Conservation (phyloP, 2,888 invertebrate genomes). For the Tuberolachnus salignus region DNA sequence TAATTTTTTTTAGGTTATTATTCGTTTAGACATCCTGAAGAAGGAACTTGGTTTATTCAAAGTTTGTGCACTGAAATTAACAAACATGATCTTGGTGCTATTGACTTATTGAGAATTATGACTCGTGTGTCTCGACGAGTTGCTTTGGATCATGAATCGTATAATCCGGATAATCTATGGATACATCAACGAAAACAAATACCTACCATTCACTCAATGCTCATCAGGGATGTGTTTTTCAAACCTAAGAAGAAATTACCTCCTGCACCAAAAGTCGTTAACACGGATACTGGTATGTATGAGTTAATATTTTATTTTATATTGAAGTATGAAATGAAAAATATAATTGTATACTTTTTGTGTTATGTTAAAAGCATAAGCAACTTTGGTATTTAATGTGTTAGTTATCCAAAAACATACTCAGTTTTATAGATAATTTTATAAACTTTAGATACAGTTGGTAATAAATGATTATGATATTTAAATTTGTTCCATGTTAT, state of each 20-base stretch:
- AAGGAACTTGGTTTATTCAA: conserved; percentile 78
- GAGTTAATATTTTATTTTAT: neutral
- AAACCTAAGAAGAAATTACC: conserved; percentile 57
- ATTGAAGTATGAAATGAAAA: neutral
- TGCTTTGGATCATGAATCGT: conserved; percentile 71
- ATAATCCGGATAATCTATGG: conserved; percentile 62
- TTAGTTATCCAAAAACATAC: conserved; percentile 41
- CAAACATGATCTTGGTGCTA: conserved; percentile 63
- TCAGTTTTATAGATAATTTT: neutral
- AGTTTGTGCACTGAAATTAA: conserved; percentile 69
- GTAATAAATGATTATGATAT: no score
- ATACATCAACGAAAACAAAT: conserved; percentile 70
- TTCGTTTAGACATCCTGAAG: conserved; percentile 72
- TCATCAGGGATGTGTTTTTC: conserved; percentile 69
- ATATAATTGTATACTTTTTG: conserved; percentile 35
- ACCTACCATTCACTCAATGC: conserved; percentile 71
- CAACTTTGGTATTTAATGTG: conserved; percentile 34
- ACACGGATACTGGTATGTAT: conserved; percentile 13
- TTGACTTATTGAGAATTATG: conserved; percentile 71
- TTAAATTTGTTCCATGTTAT: no score
- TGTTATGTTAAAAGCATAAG: conserved; percentile 5
- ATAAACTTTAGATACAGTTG: conserved; percentile 33
- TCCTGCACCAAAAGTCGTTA: conserved; percentile 34
- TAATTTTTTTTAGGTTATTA: conserved; percentile 65
- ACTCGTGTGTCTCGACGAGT: conserved; percentile 70